Evolutionary conservation across 2,113 vertebrate genomes (phyloP).

Genomic region (Melierax canorus): DNA sequence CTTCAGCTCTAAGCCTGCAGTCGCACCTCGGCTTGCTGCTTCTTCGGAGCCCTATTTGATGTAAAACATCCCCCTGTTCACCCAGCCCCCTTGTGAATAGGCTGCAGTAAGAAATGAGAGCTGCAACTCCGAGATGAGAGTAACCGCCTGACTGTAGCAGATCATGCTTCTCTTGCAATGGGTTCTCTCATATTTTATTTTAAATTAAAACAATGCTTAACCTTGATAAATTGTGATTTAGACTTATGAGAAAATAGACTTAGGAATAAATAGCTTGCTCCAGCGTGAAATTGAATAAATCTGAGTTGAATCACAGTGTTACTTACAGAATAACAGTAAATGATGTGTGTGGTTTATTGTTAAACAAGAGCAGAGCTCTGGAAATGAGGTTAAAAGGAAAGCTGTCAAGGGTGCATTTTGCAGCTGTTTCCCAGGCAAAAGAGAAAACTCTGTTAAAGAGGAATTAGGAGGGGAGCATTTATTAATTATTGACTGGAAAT

Average conservation of each 20-base stretch:
- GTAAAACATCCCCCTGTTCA: not conserved
- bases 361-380: slow-evolving; percentile 40
- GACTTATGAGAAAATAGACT: not conserved
- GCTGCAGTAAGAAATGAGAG: not conserved
- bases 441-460: not conserved
- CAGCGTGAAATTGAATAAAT: slow-evolving; percentile 46
- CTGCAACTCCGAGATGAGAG: accelerated
- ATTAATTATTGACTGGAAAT: not conserved
- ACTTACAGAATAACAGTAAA: slow-evolving; percentile 23
- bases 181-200: not conserved
- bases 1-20: not conserved
- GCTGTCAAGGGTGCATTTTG: slow-evolving; percentile 6
- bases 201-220: slow-evolving; percentile 53
- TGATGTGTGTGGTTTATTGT: slow-evolving; percentile 16
- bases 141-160: not conserved
- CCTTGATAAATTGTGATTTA: slow-evolving; percentile 32
- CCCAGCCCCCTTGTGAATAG: accelerated
- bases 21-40: not conserved
- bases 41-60: not conserved
- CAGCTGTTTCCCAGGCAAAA: not conserved
- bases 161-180: not conserved
- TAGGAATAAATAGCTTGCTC: slow-evolving; percentile 10
- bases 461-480: not conserved
- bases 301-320: slow-evolving; percentile 12
- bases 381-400: slow-evolving; percentile 46